Evolutionary conservation across 2,113 vertebrate genomes (phyloP), one percentile per base, ranked within the genome.

Genomic region (Acrocephalus kingi): DNA sequence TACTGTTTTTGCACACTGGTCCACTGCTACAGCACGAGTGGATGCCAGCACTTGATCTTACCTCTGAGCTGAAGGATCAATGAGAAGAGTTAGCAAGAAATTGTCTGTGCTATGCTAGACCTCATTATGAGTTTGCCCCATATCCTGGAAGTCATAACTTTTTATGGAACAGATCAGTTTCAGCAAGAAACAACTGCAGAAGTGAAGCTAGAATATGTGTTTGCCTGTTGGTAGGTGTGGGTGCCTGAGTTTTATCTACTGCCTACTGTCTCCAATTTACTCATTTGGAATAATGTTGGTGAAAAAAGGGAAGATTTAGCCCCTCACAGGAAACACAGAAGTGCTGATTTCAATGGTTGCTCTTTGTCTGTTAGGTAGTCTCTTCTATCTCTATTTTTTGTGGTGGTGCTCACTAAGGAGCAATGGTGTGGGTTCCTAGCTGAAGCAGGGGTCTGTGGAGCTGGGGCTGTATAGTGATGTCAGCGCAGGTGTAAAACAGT

Each of bases 181-280:
- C 28, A 64, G 54, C 22, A 67, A 84, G 66, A 15, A 72, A 41
- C 10, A 78, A 8, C 43, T 35, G 15, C 20, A 30, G 2, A 2
- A 21, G 5, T 3, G 13, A 76, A 72, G 20, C 7, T 33, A 54
- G 46, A 80, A 58, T 8, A 54, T 0, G 0, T 4, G 4, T 45
- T 75, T 79, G 4, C 11, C 45, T 87, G 3, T 76, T 72, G 31
- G 62, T 13, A 62, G 11, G 4, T 79, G 25, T n/a, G 22, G 31
- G 24, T 93, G 31, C 11, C 28, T n/a, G 61, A 54, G 33, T 56
- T 61, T 69, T 8, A 23, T 46, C 39, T 67, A 8, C 55, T 31
- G 41, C 49, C 45, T 61, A 7, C 9, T 13, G 3, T 46, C 16
- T 78, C 37, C 2, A 25, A 37, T 72, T 77, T 43, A 28, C 8